These are phyloP conservation scores for Thryonomys swinderianus DNA, from an alignment of 2,113 vertebrate genomes.

Conservation along the genomic window DNA sequence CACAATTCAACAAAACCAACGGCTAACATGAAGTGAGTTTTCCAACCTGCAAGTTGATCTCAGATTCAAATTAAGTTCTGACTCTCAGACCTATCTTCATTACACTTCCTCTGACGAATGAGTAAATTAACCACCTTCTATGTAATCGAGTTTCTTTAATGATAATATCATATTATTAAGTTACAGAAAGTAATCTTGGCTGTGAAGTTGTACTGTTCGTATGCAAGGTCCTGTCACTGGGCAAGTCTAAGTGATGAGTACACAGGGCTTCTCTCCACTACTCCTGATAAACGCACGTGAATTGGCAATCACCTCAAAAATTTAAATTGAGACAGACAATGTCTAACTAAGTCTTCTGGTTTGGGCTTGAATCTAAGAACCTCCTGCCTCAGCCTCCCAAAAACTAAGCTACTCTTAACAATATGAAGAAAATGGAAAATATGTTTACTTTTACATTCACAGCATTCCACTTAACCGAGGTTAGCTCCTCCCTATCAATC, in stretches of 20 bases:
- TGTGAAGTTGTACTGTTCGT: background rate
- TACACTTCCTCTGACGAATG: background rate
- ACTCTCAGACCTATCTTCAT: background rate
- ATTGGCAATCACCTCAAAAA: background rate
- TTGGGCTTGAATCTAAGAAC: background rate
- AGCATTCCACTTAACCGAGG: background rate
- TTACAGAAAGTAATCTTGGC: background rate
- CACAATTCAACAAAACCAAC: background rate
- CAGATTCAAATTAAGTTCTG: conserved; percentile 17
- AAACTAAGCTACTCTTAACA: background rate
- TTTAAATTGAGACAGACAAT: background rate
- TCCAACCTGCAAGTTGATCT: conserved; percentile 24
- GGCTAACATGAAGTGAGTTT: conserved; percentile 12
- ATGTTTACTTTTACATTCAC: background rate
- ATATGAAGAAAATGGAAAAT: conserved; percentile 9
- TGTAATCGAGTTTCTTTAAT: background rate
- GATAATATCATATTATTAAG: background rate
- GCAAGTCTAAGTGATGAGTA: background rate
- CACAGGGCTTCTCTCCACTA: background rate
- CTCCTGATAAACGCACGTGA: background rate
- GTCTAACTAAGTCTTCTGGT: background rate
- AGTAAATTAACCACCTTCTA: background rate
- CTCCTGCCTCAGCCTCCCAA: background rate
- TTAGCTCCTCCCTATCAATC: background rate
- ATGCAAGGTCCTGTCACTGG: background rate